A percentile compares a stretch with the other conserved stretches of the same genome.
These are phyloP conservation scores for Phoeniculus purpureus DNA, from an alignment of 2,797 vertebrate species.

Conservation along the genomic window DNA sequence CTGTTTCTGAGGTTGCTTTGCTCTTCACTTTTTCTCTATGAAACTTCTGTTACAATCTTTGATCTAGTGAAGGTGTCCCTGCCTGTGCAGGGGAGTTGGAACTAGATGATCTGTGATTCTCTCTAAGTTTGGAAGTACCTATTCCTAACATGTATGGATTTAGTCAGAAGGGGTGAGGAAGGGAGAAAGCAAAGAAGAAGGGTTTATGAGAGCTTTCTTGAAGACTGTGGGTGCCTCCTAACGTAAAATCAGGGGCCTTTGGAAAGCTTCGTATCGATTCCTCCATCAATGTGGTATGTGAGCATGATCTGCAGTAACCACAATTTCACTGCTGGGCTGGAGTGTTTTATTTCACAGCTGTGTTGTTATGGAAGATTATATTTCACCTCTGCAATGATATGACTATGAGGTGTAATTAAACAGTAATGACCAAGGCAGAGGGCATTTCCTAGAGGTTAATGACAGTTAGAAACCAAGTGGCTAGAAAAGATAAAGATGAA, in stretches of 20 bases:
- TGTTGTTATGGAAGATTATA: neutral
- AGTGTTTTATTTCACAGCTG: constrained; percentile 17
- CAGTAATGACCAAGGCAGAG: constrained; percentile 10
- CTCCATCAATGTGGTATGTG: neutral
- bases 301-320: neutral
- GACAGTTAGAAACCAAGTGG: neutral
- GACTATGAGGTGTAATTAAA: constrained; percentile 44
- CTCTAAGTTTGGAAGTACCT: neutral
- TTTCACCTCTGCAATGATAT: constrained; percentile 48
- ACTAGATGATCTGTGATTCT: too few relatives aligned
- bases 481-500: neutral
- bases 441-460: constrained; percentile 54
- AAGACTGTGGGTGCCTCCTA: neutral
- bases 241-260: neutral
- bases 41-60: neutral
- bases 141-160: neutral
- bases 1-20: neutral
- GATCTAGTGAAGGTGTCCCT: too few relatives aligned
- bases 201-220: neutral
- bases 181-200: neutral
- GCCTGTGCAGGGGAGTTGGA: too few relatives aligned
- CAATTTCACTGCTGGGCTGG: neutral
- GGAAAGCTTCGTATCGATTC: neutral
- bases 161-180: neutral
- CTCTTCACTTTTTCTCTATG: neutral